Percentiles rank a stretch among this genome's conserved stretches.
Evolutionary conservation across 30 jellyfish, hydroid and myxozoan genomes (phyloP).

Genomic region (Calvadosia cruxmelitensis): DNA sequence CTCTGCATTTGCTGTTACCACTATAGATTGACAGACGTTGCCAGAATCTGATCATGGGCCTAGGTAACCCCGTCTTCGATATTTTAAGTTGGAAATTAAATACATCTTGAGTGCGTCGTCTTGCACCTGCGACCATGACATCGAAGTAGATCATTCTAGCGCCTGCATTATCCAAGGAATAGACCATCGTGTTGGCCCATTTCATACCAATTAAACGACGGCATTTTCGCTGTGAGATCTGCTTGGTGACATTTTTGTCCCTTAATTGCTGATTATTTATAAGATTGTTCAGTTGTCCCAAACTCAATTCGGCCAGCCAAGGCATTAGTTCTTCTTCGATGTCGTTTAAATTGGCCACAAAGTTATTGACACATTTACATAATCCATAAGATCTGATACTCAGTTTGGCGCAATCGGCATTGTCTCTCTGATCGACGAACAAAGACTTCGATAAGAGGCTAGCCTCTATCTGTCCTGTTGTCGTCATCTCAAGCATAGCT

Average conservation of each 20-base stretch:
- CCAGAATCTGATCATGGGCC: slow-evolving; percentile 39
- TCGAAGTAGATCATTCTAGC: slow-evolving; percentile 30
- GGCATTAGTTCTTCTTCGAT: slow-evolving; percentile 7
- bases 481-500: slow-evolving; percentile 17
- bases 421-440: slow-evolving; percentile 20
- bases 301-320: slow-evolving; percentile 77
- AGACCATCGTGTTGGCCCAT: slow-evolving; percentile 18
- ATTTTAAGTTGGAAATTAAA: slow-evolving; percentile 44
- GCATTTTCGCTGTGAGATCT: slow-evolving; percentile 6
- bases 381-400: slow-evolving; percentile 47
- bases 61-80: neutral
- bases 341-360: slow-evolving; percentile 3
- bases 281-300: slow-evolving; percentile 49
- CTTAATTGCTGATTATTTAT: neutral
- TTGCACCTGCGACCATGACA: slow-evolving; percentile 10
- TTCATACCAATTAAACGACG: slow-evolving; percentile 31
- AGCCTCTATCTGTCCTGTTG: neutral
- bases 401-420: slow-evolving; percentile 32
- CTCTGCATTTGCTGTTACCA: slow-evolving; percentile 37
- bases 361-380: slow-evolving; percentile 42
- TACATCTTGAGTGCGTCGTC: slow-evolving; percentile 10
- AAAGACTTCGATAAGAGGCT: slow-evolving; percentile 20
- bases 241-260: neutral
- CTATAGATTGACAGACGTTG: slow-evolving; percentile 56
- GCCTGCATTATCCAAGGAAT: neutral